Evolutionary conservation across 2,797 vertebrate species (phyloP), one percentile per base, ranked within the genome.

Genomic region (Sciurus vulgaris): DNA sequence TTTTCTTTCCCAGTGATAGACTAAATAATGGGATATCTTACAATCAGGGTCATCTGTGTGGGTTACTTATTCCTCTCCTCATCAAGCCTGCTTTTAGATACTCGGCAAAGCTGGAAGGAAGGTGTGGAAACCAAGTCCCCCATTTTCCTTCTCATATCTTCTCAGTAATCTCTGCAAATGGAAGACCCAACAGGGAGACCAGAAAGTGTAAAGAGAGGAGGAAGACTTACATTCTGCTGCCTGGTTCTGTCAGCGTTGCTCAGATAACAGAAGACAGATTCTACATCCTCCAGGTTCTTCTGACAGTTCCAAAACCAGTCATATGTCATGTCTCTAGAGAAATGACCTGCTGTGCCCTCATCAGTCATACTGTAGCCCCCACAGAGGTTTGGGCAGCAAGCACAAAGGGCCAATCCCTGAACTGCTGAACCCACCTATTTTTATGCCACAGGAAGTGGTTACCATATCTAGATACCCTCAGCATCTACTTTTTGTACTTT

Each of bases 321-420:
- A 33, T 0, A 26, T 5, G 67, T 33, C 0, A 22, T 35, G 7
- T 17, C 3, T 13, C 24, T 13, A 6, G 26, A 41, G 10, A 30
- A 12, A 35, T 28, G 22, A 33, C 9, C 59, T 49, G 0, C 4
- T 7, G n/a, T 5, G 7, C 11, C 44, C 41, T n/a, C 15, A 47
- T 81, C 5, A n/a, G 70, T 22, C 51, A 76, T 47, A 35, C 0
- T 5, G 8, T 28, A 35, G 26, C 18, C 63, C 0, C 22, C 6
- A 33, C 59, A 9, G n/a, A 86, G 9, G 7, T 69, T 44, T 33
- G 10, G 92, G 33, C 12, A 82, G 30, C 33, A 90, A 20, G 5
- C 28, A 35, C 24, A 70, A 2, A 86, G 26, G n/a, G 12, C 20
- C 54, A 63, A 49, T 6, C 41, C 28, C 54, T 30, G 28, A n/a